These are phyloP conservation scores for Leptinotarsa peninsularis DNA, from an alignment of 2,888 invertebrate species.

Conservation along the genomic window DNA sequence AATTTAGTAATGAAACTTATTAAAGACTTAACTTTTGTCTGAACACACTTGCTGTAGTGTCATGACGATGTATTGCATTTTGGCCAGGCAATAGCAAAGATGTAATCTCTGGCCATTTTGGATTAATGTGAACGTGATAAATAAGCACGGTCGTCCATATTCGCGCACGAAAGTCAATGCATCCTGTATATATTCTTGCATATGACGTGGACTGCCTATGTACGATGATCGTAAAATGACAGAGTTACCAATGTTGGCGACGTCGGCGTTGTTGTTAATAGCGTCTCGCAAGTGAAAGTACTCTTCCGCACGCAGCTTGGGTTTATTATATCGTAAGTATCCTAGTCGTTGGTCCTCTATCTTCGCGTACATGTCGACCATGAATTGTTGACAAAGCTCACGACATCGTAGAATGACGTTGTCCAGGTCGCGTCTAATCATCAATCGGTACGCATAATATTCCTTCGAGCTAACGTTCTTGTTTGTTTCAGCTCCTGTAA, in stretches of 20 bases:
- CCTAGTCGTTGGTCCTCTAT: slow-evolving; percentile 57
- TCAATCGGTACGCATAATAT: not conserved
- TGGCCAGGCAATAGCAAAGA: slow-evolving; percentile 19
- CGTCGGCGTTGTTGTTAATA: not conserved
- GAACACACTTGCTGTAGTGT: slow-evolving; percentile 28
- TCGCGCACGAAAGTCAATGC: not conserved
- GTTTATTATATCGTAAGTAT: not conserved
- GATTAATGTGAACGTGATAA: slow-evolving; percentile 59
- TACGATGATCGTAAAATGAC: not conserved
- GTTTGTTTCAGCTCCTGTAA: not conserved
- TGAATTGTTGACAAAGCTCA: slow-evolving; percentile 3
- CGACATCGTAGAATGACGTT: not conserved
- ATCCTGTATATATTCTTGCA: not conserved
- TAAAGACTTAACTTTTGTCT: slow-evolving; percentile 35
- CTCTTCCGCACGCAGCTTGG: not conserved
- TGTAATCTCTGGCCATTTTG: slow-evolving; percentile 45
- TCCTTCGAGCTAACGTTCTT: not conserved
- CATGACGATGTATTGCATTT: slow-evolving; percentile 29
- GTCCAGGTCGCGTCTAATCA: not conserved
- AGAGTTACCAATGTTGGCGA: not conserved
- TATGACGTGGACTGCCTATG: not conserved
- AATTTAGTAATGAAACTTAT: not conserved
- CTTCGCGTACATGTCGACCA: slow-evolving; percentile 53
- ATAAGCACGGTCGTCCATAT: slow-evolving; percentile 41
- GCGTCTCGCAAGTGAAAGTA: not conserved